These are phyloP conservation scores for Drosophila stalkeri DNA, from an alignment of 2,888 invertebrate species.

Conservation along the genomic window DNA sequence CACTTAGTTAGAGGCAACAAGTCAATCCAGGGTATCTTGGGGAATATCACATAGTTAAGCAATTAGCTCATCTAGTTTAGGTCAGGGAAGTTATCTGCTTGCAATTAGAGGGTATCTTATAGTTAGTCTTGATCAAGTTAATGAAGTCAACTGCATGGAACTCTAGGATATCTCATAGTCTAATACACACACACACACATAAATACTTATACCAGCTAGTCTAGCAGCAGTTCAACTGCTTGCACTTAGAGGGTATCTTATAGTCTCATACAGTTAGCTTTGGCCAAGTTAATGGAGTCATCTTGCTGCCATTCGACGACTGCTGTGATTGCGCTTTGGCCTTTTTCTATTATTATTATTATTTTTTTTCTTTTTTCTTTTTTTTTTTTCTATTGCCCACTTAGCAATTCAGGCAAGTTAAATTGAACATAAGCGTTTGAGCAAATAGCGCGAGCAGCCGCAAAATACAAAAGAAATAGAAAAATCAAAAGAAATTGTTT, in stretches of 20 bases:
- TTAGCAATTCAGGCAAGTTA: constrained; percentile 31
- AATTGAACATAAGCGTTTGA: constrained; percentile 61
- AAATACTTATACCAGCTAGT: not conserved
- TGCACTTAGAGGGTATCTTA: not conserved
- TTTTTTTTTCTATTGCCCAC: not conserved
- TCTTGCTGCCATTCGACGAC: constrained; percentile 34
- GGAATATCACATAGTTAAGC: too few relatives aligned
- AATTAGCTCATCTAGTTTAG: too few relatives aligned
- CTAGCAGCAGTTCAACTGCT: not conserved
- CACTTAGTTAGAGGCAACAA: too few relatives aligned
- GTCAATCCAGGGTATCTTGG: too few relatives aligned
- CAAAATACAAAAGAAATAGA: constrained; percentile 50
- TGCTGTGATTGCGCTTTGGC: constrained; percentile 15
- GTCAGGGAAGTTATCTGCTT: too few relatives aligned
- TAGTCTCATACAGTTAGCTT: not conserved
- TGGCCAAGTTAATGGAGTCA: constrained; percentile 32
- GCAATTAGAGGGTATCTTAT: too few relatives aligned
- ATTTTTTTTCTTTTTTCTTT: not conserved
- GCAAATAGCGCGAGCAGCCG: constrained; percentile 52
- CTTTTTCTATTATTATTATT: not conserved
- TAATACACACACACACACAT: too few relatives aligned
- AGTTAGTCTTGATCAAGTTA: not conserved
- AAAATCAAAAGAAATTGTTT: constrained; percentile 68
- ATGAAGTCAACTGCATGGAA: not conserved
- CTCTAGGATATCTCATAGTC: not conserved